Evolutionary conservation across 2,888 invertebrate genomes (phyloP).

Genomic region (Diadromus collaris): DNA sequence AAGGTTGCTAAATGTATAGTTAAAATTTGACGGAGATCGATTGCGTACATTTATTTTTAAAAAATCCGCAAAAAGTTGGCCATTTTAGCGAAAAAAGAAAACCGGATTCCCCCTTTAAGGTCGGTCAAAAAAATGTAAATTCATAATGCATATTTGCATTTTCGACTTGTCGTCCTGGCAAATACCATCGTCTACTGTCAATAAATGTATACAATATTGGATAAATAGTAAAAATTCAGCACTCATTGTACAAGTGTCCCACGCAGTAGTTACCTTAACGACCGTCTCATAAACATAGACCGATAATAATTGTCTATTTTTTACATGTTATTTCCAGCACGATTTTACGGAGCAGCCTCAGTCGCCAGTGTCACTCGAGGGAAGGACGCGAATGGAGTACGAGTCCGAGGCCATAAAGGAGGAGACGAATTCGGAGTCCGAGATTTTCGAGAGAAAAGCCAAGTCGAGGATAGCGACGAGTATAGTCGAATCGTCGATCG

Average conservation of each 20-base stretch:
- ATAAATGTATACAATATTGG: too few species aligned
- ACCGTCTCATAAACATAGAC: background rate
- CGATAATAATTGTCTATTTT: slow-evolving; percentile 65
- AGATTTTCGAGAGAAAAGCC: slow-evolving; percentile 48
- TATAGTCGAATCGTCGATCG: slow-evolving; percentile 27
- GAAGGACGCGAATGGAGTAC: slow-evolving; percentile 65
- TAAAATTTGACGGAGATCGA: background rate
- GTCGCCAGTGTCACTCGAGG: slow-evolving; percentile 70
- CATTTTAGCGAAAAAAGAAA: too few species aligned
- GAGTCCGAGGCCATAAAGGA: slow-evolving; percentile 69
- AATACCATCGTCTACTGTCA: background rate
- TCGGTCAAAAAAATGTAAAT: too few species aligned
- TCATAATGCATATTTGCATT: too few species aligned
- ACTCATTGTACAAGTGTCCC: background rate
- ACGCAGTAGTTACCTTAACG: background rate
- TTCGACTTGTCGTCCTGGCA: too few species aligned
- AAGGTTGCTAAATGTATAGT: slow-evolving; percentile 71
- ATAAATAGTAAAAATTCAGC: too few species aligned
- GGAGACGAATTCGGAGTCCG: slow-evolving; percentile 63
- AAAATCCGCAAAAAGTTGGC: too few species aligned
- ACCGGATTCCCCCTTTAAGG: too few species aligned
- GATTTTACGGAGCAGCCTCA: slow-evolving; percentile 72
- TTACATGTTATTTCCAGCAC: slow-evolving; percentile 77
- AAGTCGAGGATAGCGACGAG: slow-evolving; percentile 37
- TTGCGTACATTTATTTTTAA: too few species aligned